Base-by-base conservation (phyloP, 1,140 invertebrate genomes). In the Drosophila jambulina region DNA sequence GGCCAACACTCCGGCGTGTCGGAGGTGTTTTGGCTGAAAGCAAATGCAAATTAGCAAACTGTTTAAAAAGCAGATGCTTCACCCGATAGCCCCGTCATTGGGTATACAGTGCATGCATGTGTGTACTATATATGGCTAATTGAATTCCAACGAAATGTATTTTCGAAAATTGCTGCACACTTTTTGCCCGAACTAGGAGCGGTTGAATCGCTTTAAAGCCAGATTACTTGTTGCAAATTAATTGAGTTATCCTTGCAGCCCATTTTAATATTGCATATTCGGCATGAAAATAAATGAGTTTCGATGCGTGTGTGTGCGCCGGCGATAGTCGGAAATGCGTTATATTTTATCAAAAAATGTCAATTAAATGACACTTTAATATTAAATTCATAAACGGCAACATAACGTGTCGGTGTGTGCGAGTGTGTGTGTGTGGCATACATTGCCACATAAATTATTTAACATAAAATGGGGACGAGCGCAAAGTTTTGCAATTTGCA, bases 291-390 rank as follows among this genome's bases (percentile, higher is more conserved):
- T 67, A 36, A 75, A 76, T 54, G 62, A 54, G 68, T 51, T 74
- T 74, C 64, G 72, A 78, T 81, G 56, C 19, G n/a, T 56, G 15
- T 54, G 1, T 36, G 32, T 86, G 60, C 36, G 56, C 21, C n/a
- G n/a, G 62, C 49, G 60, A 69, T 70, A 80, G 65, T 40, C 46
- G 27, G 38, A 61, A 60, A 64, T 38, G 25, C 62, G 62, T 43
- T 65, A 78, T 70, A 46, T 75, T 36, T 60, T 25, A 56, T 61
- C 49, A 61, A 78, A 61, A 70, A 87, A 81, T 78, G 64, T 70
- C 84, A 90, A 88, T 84, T 88, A 90, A 84, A 88, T 84, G 85
- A 78, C 78, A 78, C 84, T 90, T 90, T 88, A 88, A 88, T 88
- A 83, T 90, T 88, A 88, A 88, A 88, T 88, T 88, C 85, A 88